Evolutionary conservation across 2,888 invertebrate genomes (phyloP).

Genomic region (Meiosimyza decipiens): DNA sequence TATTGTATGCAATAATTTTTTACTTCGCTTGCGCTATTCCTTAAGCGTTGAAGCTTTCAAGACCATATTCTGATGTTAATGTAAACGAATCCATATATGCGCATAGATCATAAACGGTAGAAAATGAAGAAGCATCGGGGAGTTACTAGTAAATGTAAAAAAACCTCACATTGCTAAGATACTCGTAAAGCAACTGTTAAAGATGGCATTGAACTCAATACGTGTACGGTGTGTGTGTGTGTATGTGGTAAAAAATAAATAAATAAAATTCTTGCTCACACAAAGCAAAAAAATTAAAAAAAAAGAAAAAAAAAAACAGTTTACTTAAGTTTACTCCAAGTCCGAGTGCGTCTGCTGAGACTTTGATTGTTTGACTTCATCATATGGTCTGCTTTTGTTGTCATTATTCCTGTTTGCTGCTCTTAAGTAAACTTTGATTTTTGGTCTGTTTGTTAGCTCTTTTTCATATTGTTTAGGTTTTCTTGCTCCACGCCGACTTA

Average conservation of each 20-base stretch:
- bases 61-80: constrained; percentile 37
- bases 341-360: too few relatives aligned
- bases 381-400: too few relatives aligned
- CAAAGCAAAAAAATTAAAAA: too few relatives aligned
- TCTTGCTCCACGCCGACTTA: background rate
- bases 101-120: background rate
- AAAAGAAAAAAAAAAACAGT: too few relatives aligned
- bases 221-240: background rate
- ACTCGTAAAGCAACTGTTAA: constrained; percentile 36
- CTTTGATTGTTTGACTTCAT: too few relatives aligned
- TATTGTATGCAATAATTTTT: too few relatives aligned
- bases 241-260: background rate
- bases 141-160: background rate
- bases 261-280: background rate
- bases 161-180: constrained; percentile 11
- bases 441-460: too few relatives aligned
- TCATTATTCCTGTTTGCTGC: too few relatives aligned
- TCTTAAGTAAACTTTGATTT: too few relatives aligned
- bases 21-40: too few relatives aligned
- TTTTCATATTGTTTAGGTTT: background rate
- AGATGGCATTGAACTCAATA: constrained; percentile 43
- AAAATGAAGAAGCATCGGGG: constrained; percentile 1
- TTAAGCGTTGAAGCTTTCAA: constrained; percentile 3
- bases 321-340: too few relatives aligned
- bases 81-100: constrained; percentile 36